Percentiles rank a stretch among this genome's conserved stretches.
These are phyloP conservation scores for Ips nitidus DNA, from an alignment of 1,140 invertebrate species.

Conservation along the genomic window DNA sequence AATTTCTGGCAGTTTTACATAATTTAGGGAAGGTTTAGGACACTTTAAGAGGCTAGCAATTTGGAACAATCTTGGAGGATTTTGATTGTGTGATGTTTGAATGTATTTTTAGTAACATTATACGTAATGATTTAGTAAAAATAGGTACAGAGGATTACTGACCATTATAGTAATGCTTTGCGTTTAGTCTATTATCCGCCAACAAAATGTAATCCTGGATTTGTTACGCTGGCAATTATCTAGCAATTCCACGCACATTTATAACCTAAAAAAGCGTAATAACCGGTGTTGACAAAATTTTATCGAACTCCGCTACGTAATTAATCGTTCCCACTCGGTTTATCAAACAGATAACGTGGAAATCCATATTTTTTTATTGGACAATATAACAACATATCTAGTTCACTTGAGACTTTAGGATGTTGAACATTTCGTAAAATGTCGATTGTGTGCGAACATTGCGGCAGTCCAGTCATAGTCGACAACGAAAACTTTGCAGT, in stretches of 20 bases:
- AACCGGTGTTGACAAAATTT: slow-evolving; percentile 29
- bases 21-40: no score
- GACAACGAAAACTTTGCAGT: slow-evolving; percentile 17
- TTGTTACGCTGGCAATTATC: slow-evolving; percentile 28
- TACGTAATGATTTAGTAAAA: no score
- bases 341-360: slow-evolving; percentile 29
- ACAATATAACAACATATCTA: slow-evolving; percentile 17
- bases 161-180: no score
- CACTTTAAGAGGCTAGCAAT: no score
- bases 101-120: no score
- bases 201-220: slow-evolving; percentile 2
- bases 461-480: slow-evolving; percentile 19
- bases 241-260: slow-evolving; percentile 27
- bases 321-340: slow-evolving; percentile 25
- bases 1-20: no score
- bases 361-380: slow-evolving; percentile 33
- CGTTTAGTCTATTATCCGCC: background rate
- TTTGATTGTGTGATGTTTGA: no score
- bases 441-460: slow-evolving; percentile 21
- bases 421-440: slow-evolving; percentile 10
- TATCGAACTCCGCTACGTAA: slow-evolving; percentile 23
- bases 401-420: slow-evolving; percentile 12
- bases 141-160: no score
- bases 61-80: no score
- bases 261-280: slow-evolving; percentile 26